These are phyloP conservation scores for Lysandra coridon DNA, from an alignment of 2,888 invertebrate species.

Conservation along the genomic window DNA sequence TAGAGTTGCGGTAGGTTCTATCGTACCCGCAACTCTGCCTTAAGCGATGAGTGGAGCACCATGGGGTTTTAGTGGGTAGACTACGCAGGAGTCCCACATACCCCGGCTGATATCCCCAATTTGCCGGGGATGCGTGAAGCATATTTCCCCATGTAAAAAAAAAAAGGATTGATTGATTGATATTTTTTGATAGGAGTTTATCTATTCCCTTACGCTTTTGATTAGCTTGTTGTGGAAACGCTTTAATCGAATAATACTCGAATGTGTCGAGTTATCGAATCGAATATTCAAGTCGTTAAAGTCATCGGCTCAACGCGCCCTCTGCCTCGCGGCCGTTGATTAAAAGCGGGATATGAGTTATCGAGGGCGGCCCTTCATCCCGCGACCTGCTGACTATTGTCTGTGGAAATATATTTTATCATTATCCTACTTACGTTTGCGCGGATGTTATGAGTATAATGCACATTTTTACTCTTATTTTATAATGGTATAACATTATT, in stretches of 20 bases:
- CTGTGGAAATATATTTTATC: background rate
- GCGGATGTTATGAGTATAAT: background rate
- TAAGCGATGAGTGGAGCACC: too few relatives aligned
- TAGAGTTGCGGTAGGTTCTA: too few relatives aligned
- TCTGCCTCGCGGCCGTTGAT: constrained; percentile 18
- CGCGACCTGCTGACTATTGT: constrained; percentile 18
- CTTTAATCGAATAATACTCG: background rate
- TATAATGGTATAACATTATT: background rate
- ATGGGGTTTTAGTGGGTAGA: too few relatives aligned
- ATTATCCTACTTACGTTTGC: background rate
- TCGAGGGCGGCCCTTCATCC: constrained; percentile 24
- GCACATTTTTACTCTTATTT: background rate
- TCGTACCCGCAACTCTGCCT: too few relatives aligned
- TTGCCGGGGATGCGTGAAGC: too few relatives aligned
- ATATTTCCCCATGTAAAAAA: too few relatives aligned
- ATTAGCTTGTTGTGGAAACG: too few relatives aligned
- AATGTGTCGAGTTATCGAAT: constrained; percentile 9
- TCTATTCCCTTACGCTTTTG: too few relatives aligned
- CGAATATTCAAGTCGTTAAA: background rate
- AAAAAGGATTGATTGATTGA: too few relatives aligned
- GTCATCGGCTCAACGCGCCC: constrained; percentile 2
- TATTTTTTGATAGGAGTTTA: too few relatives aligned
- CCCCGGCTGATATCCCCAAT: too few relatives aligned
- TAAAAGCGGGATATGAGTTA: constrained; percentile 14
- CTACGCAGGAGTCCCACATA: too few relatives aligned